phyloP scores from a whole-genome alignment of 2,113 vertebrate species.

The Callocephalon fimbriatum region DNA sequence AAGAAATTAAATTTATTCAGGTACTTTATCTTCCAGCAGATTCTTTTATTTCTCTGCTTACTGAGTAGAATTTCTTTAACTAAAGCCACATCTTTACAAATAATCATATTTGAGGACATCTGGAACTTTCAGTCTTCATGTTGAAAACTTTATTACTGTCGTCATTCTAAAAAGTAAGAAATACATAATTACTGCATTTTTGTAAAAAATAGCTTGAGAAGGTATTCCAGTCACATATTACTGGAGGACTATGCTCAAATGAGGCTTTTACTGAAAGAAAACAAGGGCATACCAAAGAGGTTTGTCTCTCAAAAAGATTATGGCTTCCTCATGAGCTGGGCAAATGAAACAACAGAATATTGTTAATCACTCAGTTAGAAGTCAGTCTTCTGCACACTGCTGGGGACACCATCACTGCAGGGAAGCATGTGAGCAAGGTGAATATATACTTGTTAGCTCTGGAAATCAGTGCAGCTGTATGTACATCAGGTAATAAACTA shows the following conservation, averaged over 20 bases:
- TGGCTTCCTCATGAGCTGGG: background rate
- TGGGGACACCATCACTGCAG: background rate
- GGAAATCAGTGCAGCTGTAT: background rate
- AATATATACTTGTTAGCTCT: background rate
- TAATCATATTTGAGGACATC: background rate
- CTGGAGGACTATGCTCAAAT: background rate
- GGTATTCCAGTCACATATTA: background rate
- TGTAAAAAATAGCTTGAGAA: background rate
- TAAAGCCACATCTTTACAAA: background rate
- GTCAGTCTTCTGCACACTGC: background rate
- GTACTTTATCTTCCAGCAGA: background rate
- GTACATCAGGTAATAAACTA: background rate
- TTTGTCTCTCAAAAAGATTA: background rate
- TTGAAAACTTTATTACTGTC: background rate
- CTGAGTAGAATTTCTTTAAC: background rate
- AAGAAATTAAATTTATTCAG: background rate
- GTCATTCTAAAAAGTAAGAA: background rate
- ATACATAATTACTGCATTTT: background rate
- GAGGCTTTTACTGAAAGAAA: background rate
- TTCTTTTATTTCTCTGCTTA: background rate
- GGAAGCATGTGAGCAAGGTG: background rate
- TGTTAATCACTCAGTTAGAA: background rate
- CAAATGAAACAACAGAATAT: background rate
- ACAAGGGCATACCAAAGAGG: background rate
- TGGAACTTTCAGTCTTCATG: background rate